Evolutionary conservation across 2,113 vertebrate species (phyloP), one percentile per base, ranked within the genome.

Genomic region (Mormyrus iriodes): DNA sequence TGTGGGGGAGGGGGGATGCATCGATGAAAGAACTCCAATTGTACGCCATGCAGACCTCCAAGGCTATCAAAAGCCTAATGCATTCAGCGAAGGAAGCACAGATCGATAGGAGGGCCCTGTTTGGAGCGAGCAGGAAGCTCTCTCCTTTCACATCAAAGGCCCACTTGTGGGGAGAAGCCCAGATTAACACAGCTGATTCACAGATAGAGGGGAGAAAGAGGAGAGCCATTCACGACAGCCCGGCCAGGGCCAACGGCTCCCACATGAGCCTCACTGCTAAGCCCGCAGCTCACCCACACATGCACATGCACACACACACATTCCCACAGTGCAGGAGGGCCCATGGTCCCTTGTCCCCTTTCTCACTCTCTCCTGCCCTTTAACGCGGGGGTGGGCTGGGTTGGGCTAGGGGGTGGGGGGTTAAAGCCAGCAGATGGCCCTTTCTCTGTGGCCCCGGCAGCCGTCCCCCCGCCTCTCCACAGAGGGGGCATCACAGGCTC

Each of bases 101-200:
- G 82, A 84, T 48, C 44, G 85, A 88, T 58, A 90, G 86, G 65
- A 85, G 58, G 83, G 42, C 89, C 90, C 90, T 85, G 87, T 90
- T 79, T 87, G 88, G 88, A 89, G 85, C 90, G 90, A 88, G 89
- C 88, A 89, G 89, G 88, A 90, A 87, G 84, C 86, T 76, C 31
- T 65, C 44, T 24, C 89, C 84, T 61, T 61, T 51, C 91, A 90
- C 89, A 91, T 92, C 90, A 92, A 92, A 91, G 91, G 90, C 86
- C 65, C 73, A 89, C 91, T 92, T 92, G 91, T 92, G 89, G 85
- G 79, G 69, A 90, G 89, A 86, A 82, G 65, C 48, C 51, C 86
- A 46, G 89, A 90, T 90, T 87, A 90, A 90, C 89, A 88, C 69
- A 13, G 35, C n/a, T 31, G 42, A 91, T 91, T 86, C 90, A 91